Conservation (phyloP, 2,888 invertebrate genomes). For the Baronia brevicornis region DNA sequence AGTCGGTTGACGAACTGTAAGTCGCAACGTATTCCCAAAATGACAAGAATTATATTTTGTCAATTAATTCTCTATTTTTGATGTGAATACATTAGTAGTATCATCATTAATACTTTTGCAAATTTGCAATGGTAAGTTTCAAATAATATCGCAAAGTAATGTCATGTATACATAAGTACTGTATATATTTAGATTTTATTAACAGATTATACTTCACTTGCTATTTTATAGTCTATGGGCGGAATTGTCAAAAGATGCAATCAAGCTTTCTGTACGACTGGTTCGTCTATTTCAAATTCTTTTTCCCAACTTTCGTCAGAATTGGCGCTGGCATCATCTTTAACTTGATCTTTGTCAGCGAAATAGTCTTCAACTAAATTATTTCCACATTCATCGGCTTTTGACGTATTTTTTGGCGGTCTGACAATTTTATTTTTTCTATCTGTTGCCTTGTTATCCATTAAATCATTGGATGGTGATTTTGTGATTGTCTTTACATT, state of each 20-base stretch:
- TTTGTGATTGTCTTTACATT: slow-evolving; percentile 26
- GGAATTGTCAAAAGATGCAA: slow-evolving; percentile 1
- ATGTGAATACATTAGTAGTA: no score
- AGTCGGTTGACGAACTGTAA: no score
- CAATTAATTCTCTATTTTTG: no score
- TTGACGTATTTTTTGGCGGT: slow-evolving; percentile 47
- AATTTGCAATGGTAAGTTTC: no score
- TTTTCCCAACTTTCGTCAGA: slow-evolving; percentile 78
- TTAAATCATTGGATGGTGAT: slow-evolving; percentile 42
- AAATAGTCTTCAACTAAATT: slow-evolving; percentile 72
- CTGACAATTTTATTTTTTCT: slow-evolving; percentile 36
- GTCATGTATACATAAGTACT: no score
- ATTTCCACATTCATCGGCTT: slow-evolving; percentile 64
- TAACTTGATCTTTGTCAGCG: slow-evolving; percentile 53
- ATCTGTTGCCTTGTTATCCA: slow-evolving; percentile 33
- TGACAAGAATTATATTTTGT: no score
- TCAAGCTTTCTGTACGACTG: slow-evolving; percentile 23
- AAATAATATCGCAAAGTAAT: no score
- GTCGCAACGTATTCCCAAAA: no score
- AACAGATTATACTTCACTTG: no score
- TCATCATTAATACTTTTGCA: no score
- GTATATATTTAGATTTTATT: no score
- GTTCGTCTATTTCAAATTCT: slow-evolving; percentile 73
- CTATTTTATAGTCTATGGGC: slow-evolving; percentile 6
- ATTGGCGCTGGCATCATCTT: slow-evolving; percentile 66